phyloP scores from a whole-genome alignment of 2,113 vertebrate species.

The Notiomystis cincta region DNA sequence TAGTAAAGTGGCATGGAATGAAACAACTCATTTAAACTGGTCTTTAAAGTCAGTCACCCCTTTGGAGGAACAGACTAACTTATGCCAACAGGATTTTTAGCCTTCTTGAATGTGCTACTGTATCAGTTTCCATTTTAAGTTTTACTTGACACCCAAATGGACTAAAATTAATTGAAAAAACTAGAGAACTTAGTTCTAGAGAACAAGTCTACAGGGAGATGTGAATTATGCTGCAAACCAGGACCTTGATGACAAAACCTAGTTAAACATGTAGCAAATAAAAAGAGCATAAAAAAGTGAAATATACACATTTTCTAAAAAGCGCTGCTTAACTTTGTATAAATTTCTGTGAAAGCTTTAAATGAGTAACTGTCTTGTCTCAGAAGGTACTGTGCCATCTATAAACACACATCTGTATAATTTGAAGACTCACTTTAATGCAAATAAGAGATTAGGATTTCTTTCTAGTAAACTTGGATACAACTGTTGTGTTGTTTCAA shows the following conservation, averaged over 20 bases:
- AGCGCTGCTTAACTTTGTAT: constrained; percentile 20
- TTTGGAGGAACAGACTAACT: not conserved
- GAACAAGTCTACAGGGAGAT: not conserved
- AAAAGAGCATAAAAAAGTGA: constrained; percentile 33
- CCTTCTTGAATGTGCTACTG: not conserved
- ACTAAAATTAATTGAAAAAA: not conserved
- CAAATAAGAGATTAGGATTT: constrained; percentile 98
- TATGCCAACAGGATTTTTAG: not conserved
- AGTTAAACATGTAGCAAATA: constrained; percentile 35
- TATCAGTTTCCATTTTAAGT: not conserved
- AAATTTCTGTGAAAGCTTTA: constrained; percentile 30
- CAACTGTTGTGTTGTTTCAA: constrained; percentile 97
- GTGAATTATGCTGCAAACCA: constrained; percentile 34
- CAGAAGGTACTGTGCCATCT: constrained; percentile 57
- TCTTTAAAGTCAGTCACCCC: not conserved
- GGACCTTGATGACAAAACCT: constrained; percentile 37
- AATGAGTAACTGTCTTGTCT: constrained; percentile 52
- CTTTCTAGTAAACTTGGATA: constrained; percentile 98
- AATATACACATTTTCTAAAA: constrained; percentile 42
- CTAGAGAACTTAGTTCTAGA: not conserved
- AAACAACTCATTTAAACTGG: not conserved
- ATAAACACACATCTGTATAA: constrained; percentile 65
- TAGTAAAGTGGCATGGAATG: not conserved
- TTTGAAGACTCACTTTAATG: constrained; percentile 89
- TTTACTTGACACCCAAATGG: not conserved